phyloP scores from a whole-genome alignment of 1,140 invertebrate species.

The Gryllus bimaculatus region DNA sequence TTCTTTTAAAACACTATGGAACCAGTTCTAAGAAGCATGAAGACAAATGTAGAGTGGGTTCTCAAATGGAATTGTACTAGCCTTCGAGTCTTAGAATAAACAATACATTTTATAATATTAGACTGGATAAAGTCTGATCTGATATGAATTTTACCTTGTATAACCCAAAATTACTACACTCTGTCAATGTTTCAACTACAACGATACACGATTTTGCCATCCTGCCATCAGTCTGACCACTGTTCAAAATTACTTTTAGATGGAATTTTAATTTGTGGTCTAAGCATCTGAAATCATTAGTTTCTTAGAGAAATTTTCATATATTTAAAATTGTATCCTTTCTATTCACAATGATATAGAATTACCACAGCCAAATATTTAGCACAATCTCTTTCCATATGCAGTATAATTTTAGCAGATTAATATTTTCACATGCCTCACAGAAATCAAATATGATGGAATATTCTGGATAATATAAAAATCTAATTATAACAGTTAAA shows the following conservation, averaged over 20 bases:
- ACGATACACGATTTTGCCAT: neutral
- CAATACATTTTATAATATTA: no score
- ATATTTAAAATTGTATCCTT: neutral
- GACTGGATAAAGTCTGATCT: no score
- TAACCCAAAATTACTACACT: neutral
- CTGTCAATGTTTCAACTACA: neutral
- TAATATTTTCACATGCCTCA: neutral
- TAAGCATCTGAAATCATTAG: neutral
- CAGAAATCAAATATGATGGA: no score
- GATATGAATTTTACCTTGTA: no score
- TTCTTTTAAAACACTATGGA: no score
- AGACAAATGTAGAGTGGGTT: no score
- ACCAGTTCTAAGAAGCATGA: no score
- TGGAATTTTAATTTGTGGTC: neutral
- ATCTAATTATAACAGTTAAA: neutral
- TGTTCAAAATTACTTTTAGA: no score
- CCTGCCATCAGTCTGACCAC: no score
- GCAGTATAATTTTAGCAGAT: neutral
- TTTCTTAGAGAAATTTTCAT: neutral
- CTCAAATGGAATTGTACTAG: no score
- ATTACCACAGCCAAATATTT: neutral
- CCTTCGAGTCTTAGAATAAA: no score
- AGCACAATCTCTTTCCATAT: neutral
- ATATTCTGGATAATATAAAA: neutral
- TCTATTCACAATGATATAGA: neutral